phyloP scores from a whole-genome alignment of 2,797 vertebrate species.

The Muscicapa striata region DNA sequence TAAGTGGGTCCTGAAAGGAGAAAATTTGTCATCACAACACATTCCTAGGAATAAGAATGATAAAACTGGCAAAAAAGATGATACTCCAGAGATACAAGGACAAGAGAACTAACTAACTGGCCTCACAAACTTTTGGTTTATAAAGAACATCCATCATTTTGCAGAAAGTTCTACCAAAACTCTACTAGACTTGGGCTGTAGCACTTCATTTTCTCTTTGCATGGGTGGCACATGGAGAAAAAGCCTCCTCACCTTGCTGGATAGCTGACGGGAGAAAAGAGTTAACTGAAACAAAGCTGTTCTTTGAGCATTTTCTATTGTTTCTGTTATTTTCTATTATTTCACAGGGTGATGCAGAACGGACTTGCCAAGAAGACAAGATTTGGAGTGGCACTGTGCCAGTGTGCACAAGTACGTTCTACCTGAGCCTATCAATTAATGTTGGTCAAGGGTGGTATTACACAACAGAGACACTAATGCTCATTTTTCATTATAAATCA shows the following conservation, averaged over 20 bases:
- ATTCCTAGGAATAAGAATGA: not conserved
- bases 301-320: constrained; percentile 5
- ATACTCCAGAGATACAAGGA: not conserved
- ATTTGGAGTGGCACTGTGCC: constrained; percentile 87
- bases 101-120: not conserved
- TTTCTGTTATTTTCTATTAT: not conserved
- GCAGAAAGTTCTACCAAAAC: not conserved
- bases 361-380: constrained; percentile 85
- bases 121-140: not conserved
- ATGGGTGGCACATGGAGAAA: not conserved
- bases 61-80: not conserved
- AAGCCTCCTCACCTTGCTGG: not conserved
- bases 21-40: not conserved
- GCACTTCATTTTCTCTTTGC: not conserved
- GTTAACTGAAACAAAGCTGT: not conserved
- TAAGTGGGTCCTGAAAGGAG: not conserved
- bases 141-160: not conserved
- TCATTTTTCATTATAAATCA: not conserved
- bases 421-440: not conserved
- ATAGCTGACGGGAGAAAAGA: not conserved
- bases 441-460: not conserved
- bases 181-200: not conserved
- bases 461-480: not conserved
- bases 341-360: constrained; percentile 83
- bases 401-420: constrained; percentile 85